Base-by-base conservation (phyloP, 1,140 invertebrate species). In the Drosophila neocordata region DNA sequence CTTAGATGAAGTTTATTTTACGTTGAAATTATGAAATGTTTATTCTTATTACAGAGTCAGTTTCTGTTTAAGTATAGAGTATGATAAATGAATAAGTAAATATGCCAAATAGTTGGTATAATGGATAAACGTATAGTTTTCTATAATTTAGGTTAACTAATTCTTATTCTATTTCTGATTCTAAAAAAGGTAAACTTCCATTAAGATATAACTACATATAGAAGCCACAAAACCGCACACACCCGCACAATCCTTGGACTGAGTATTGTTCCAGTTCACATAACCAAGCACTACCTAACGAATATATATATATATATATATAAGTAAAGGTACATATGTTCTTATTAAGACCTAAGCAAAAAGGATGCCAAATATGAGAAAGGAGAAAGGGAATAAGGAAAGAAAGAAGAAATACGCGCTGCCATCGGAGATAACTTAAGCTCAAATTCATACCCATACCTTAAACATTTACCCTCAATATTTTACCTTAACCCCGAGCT, bases 281-380 rank as follows among this genome's bases (percentile, higher is more conserved):
- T 31, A 20, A 8, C 15, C 31, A 35, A 27, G 41, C 20, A 48
- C 27, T 68, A 68, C 65, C 65, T 68, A 61, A 38, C 60, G 11
- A 65, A 52, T 68, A 31, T 11, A 31, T 67, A 48, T 13, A 64
- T 15, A 48, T 35, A 31, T 44, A 15, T 7, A 0, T 12, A 18
- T 22, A 51, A 0, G 13, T 1, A 31, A 31, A 31, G 27, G 27
- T 41, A 24, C 9, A 34, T 48, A 13, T 52, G 20, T 24, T 31
- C 55, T 31, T 22, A 18, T 4, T 20, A 9, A 22, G 67, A 53
- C 52, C 52, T 44, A 1, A 35, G 18, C 15, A 18, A 48, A 48
- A 48, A 48, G 41, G 41, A 57, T 37, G 34, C 55, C 12, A 37
- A 57, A 20, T 6, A 37, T 13, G 34, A 9, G 9, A 31, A 31